Percentiles rank a stretch among this genome's conserved stretches.
phyloP scores from a whole-genome alignment of 2,113 vertebrate genomes.

The Spheniscus mendiculus region DNA sequence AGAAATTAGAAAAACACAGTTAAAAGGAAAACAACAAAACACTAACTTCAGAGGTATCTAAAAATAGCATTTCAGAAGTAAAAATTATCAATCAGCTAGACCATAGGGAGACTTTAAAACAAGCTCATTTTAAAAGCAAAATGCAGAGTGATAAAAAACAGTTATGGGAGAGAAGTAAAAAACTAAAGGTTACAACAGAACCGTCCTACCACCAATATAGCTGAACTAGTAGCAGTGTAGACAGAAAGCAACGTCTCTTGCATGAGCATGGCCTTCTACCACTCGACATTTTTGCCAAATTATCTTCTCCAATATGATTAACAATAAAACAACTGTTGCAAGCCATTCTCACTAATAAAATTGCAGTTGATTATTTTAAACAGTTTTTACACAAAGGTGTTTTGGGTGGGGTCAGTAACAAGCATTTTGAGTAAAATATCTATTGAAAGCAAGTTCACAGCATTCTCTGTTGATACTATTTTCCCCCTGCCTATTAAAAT shows the following conservation, averaged over 20 bases:
- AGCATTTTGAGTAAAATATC: neutral
- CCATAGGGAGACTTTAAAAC: too few species aligned
- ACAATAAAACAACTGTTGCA: neutral
- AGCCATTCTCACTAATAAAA: neutral
- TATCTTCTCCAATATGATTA: neutral
- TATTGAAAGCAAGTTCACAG: neutral
- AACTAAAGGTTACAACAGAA: too few species aligned
- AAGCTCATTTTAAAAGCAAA: too few species aligned
- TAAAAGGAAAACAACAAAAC: too few species aligned
- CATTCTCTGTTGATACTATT: neutral
- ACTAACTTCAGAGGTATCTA: too few species aligned
- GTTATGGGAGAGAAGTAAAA: too few species aligned
- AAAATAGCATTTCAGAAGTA: too few species aligned
- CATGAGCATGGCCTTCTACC: accelerated
- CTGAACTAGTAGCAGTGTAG: too few species aligned
- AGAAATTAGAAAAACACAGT: too few species aligned
- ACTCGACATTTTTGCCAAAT: neutral
- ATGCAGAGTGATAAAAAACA: too few species aligned
- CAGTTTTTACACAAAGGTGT: neutral
- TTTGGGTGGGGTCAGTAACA: neutral
- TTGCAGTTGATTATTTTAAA: neutral
- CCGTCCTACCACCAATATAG: too few species aligned
- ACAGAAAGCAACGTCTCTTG: neutral
- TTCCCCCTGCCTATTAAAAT: neutral
- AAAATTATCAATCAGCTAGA: too few species aligned